Conservation (phyloP, 2,113 vertebrate genomes). For the Engystomops pustulosus region DNA sequence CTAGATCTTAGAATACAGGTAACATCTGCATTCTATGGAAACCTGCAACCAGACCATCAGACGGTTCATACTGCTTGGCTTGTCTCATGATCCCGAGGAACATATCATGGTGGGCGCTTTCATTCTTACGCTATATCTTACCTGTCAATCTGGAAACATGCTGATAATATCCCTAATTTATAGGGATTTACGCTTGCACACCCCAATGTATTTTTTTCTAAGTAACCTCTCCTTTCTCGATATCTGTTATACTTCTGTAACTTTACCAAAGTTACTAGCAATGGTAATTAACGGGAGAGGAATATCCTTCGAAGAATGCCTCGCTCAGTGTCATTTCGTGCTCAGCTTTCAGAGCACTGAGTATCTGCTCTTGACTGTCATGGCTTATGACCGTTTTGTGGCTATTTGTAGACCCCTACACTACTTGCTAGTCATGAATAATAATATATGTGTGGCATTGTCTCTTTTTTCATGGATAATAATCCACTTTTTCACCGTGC, state of each 20-base stretch:
- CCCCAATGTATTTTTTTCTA: constrained; percentile 55
- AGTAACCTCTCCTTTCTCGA: constrained; percentile 48
- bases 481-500: not conserved
- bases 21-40: no score
- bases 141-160: constrained; percentile 20
- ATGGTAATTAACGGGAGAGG: not conserved
- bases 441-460: not conserved
- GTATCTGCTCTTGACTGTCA: constrained; percentile 36
- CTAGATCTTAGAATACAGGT: no score
- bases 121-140: constrained; percentile 13
- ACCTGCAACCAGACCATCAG: constrained; percentile 1
- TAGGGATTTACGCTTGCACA: constrained; percentile 32
- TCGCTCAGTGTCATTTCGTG: constrained; percentile 32
- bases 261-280: constrained; percentile 33
- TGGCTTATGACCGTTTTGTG: constrained; percentile 50
- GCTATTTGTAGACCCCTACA: constrained; percentile 44
- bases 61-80: constrained; percentile 3
- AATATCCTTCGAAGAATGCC: constrained; percentile 3
- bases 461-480: not conserved
- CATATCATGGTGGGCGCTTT: not conserved
- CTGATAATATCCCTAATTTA: constrained; percentile 20
- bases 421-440: constrained; percentile 26
- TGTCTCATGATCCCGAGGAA: not conserved
- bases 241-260: constrained; percentile 38
- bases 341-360: constrained; percentile 29